Evolutionary conservation across 2,113 vertebrate genomes (phyloP), one percentile per base, ranked within the genome.

Genomic region (Oreochromis spilurus): DNA sequence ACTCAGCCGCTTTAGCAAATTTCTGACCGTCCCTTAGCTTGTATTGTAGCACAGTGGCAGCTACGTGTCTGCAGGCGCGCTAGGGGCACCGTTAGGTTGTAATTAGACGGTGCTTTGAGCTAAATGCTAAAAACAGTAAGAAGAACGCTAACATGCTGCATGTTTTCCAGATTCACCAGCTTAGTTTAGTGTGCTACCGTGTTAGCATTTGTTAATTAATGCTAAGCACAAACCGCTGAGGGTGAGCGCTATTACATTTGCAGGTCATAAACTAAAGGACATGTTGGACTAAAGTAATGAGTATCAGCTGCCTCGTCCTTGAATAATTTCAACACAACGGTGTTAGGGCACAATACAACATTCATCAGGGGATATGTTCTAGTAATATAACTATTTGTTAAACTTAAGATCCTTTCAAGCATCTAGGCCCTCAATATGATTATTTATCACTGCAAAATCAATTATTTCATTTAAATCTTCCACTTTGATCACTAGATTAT

Each of bases 401-500:
- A 77, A 50, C 26, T 48, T 77, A 19, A 77, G 43, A 77, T 48
- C 70, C 6, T 1, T 77, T 50, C 70, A 31, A 77, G 26, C 10
- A 50, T 80, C 58, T 24, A 19, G 79, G 58, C 57, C 62, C 81
- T 70, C 11, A 5, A 83, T 19, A 65, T 62, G 10, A 9, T 55
- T 57, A 38, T 91, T 88, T 81, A 77, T 77, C 70, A 31, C 43
- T 77, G 43, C 31, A 50, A 77, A 77, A 77, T 29, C 26, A n/a
- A n/a, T 77, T 77, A 77, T 77, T n/a, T n/a, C 1, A 86, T 67
- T 67, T 62, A 78, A 84, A 29, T 58, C 77, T 38, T 57, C 58
- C 60, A 52, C 82, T 87, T 83, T 58, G 52, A 77, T 53, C 16
- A 9, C 65, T 75, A 17, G 83, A 77, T 83, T 88, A 88, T 87